A percentile compares a stretch with the other conserved stretches of the same genome.
phyloP scores from a whole-genome alignment of 2,888 invertebrate species.

The Agrochola lota region DNA sequence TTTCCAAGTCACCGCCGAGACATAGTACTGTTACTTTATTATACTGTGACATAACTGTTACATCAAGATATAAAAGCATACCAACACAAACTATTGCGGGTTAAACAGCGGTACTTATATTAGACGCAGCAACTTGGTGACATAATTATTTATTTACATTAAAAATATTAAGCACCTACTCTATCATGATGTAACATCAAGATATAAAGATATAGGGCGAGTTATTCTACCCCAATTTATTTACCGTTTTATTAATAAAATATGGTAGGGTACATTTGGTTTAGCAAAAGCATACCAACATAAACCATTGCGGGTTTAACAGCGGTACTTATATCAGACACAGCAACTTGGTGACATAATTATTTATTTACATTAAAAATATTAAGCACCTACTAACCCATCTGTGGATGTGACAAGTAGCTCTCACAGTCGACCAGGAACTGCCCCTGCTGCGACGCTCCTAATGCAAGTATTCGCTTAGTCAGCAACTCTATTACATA shows the following conservation, averaged over 20 bases:
- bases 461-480: slow-evolving; percentile 95
- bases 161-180: slow-evolving; percentile 52
- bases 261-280: background rate
- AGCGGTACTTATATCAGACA: background rate
- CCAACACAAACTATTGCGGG: too few species aligned
- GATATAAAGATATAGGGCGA: too few species aligned
- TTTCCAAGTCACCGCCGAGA: too few species aligned
- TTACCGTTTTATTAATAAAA: too few species aligned
- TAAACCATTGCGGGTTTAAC: too few species aligned
- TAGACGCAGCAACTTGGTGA: background rate
- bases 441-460: slow-evolving; percentile 96
- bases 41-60: too few species aligned
- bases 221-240: too few species aligned
- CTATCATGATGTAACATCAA: too few species aligned
- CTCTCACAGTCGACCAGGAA: slow-evolving; percentile 99
- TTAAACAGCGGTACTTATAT: background rate
- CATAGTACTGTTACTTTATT: too few species aligned
- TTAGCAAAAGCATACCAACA: background rate
- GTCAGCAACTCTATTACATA: slow-evolving; percentile 96
- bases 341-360: too few species aligned
- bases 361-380: background rate
- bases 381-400: slow-evolving; percentile 85
- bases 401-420: slow-evolving; percentile 94
- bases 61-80: background rate
- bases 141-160: background rate